Conservation (phyloP, 1,140 invertebrate genomes). For the Microplitis mediator region DNA sequence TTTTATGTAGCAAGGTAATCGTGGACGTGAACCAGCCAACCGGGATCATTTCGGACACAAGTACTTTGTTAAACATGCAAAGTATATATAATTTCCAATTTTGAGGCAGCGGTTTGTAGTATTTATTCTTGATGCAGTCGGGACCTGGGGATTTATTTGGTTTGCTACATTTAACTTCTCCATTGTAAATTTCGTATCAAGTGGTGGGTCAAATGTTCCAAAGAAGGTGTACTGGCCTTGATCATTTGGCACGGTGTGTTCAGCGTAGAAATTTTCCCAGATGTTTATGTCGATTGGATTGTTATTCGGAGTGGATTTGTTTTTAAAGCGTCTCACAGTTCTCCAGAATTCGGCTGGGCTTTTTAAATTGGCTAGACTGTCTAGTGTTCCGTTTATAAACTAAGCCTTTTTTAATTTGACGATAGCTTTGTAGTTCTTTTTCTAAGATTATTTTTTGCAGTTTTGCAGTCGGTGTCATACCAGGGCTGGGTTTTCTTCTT, state of each 20-base stretch:
- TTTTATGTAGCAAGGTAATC: conserved; percentile 28
- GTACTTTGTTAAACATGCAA: conserved; percentile 18
- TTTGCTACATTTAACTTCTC: background rate
- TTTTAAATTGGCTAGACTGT: background rate
- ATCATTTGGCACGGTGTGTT: background rate
- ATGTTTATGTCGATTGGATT: background rate
- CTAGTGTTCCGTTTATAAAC: background rate
- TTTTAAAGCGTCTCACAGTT: background rate
- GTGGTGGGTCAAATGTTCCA: background rate
- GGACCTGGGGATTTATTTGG: conserved; percentile 27
- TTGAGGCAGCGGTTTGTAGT: conserved; percentile 13
- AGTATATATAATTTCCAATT: conserved; percentile 1
- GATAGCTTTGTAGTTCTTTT: background rate
- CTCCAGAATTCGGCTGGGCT: background rate
- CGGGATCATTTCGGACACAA: background rate
- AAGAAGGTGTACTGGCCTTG: background rate
- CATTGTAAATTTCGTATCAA: conserved; percentile 6
- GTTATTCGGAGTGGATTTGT: background rate
- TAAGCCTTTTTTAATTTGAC: background rate
- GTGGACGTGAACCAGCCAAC: conserved; percentile 8
- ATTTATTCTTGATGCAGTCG: conserved; percentile 27
- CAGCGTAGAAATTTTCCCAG: background rate
- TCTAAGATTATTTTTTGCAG: background rate
- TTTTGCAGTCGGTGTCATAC: background rate
- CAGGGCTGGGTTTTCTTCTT: background rate